phyloP scores from a whole-genome alignment of 2,113 vertebrate species.

The Lepisosteus oculatus region DNA sequence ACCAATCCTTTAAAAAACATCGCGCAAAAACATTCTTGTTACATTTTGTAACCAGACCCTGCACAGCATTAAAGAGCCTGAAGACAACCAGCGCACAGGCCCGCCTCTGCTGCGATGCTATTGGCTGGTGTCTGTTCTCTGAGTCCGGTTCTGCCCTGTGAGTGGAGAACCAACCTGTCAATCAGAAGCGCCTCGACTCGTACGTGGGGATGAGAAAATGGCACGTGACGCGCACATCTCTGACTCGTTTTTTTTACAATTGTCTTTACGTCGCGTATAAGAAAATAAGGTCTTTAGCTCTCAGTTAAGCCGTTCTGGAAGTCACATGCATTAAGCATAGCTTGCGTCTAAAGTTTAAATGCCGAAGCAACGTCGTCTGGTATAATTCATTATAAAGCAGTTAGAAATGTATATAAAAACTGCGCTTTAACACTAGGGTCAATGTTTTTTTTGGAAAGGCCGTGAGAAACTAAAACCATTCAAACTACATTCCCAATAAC shows the following conservation, averaged over 20 bases:
- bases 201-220: background rate
- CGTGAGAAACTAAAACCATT: background rate
- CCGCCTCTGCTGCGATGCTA: background rate
- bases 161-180: background rate
- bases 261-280: too few relatives aligned
- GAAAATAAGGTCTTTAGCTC: too few relatives aligned
- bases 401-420: background rate
- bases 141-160: background rate
- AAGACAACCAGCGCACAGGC: background rate
- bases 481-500: background rate
- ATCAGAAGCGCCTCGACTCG: background rate
- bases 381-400: too few relatives aligned
- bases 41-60: background rate
- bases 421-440: too few relatives aligned
- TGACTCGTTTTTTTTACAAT: too few relatives aligned
- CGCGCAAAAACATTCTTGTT: background rate
- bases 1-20: too few relatives aligned
- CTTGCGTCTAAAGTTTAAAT: too few relatives aligned
- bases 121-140: background rate
- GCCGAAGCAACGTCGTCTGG: too few relatives aligned
- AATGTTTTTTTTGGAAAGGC: too few relatives aligned
- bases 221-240: background rate
- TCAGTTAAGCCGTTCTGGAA: too few relatives aligned
- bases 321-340: too few relatives aligned
- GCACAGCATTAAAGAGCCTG: background rate